phyloP scores from a whole-genome alignment of 2,797 vertebrate genomes.

The Eospalax fontanierii region DNA sequence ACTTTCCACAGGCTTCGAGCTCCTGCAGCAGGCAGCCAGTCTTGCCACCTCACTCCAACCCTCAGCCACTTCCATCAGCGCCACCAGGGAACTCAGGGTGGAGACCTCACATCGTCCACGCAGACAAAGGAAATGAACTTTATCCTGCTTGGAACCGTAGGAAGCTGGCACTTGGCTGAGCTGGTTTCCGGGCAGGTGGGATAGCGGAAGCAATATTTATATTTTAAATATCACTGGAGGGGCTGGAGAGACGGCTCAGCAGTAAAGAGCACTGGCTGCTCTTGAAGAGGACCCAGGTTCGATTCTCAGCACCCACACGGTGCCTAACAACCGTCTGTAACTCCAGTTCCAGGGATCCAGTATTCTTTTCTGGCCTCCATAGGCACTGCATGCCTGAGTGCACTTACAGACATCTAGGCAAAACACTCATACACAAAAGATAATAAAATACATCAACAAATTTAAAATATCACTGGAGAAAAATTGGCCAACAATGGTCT shows the following conservation, averaged over 20 bases:
- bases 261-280: not conserved
- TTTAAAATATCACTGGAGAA: not conserved
- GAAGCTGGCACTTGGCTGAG: not conserved
- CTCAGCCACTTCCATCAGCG: not conserved
- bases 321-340: not conserved
- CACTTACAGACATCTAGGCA: not conserved
- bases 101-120: not conserved
- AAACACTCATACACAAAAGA: not conserved
- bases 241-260: too few relatives aligned
- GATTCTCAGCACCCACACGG: not conserved
- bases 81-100: not conserved
- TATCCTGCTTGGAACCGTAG: not conserved
- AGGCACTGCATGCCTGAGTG: not conserved
- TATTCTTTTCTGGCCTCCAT: not conserved
- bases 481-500: not conserved
- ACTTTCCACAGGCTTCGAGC: rapidly evolving
- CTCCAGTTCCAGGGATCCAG: not conserved
- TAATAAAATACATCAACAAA: not conserved
- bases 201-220: not conserved
- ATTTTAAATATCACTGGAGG: not conserved
- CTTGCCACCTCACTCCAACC: not conserved
- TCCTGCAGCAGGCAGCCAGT: not conserved
- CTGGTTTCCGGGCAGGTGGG: not conserved
- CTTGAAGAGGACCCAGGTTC: not conserved
- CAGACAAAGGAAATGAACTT: not conserved